Conservation (phyloP, 2,113 vertebrate species). For the Rhinogobius similis region DNA sequence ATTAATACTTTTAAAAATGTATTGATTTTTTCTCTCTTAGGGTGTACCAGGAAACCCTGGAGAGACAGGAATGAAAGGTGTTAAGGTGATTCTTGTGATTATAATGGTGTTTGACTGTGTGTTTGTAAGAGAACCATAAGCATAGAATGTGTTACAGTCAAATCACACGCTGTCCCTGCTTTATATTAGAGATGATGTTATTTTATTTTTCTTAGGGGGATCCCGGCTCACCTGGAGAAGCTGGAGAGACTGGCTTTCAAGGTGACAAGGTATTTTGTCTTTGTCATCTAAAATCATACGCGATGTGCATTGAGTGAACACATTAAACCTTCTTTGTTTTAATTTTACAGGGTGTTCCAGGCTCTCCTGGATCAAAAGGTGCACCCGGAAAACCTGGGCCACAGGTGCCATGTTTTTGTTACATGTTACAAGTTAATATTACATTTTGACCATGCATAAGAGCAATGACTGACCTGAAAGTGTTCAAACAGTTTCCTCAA, state of each 20-base stretch:
- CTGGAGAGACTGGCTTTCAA: slow-evolving; percentile 90
- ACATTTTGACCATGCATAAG: background rate
- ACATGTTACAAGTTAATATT: background rate
- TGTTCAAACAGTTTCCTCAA: no score
- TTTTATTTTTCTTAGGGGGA: slow-evolving; percentile 85
- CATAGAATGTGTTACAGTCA: background rate
- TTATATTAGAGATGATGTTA: background rate
- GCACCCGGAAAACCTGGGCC: slow-evolving; percentile 84
- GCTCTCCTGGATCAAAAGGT: slow-evolving; percentile 85
- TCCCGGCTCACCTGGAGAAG: slow-evolving; percentile 87
- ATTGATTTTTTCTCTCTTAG: slow-evolving; percentile 76
- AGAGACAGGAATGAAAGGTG: slow-evolving; percentile 99
- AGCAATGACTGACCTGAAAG: background rate
- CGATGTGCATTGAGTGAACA: background rate
- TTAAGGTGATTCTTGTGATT: slow-evolving; percentile 90
- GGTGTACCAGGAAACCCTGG: slow-evolving; percentile 91
- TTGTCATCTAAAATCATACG: background rate
- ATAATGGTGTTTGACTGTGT: slow-evolving; percentile 42
- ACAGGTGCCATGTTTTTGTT: slow-evolving; percentile 76
- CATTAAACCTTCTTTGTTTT: background rate
- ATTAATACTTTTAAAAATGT: background rate
- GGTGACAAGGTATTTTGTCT: slow-evolving; percentile 90
- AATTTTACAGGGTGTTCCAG: slow-evolving; percentile 82
- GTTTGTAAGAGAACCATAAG: background rate
- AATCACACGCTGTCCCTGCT: background rate